A percentile compares a stretch with the other conserved stretches of the same genome.
phyloP scores from a whole-genome alignment of 2,113 vertebrate genomes.

The Elanus axillaris region DNA sequence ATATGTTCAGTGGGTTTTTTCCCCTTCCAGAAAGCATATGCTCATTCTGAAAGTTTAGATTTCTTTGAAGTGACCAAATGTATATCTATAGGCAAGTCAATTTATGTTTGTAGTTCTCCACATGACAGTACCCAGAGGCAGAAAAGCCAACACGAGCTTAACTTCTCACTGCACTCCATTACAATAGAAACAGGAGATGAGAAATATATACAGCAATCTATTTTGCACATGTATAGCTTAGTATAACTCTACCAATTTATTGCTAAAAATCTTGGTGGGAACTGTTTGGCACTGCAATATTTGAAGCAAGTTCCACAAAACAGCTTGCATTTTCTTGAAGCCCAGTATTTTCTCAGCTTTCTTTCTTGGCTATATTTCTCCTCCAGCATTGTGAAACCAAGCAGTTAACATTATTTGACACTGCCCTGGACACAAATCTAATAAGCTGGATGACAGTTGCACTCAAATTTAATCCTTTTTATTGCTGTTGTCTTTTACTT shows the following conservation, averaged over 20 bases:
- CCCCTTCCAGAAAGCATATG: not conserved
- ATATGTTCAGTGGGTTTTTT: accelerated
- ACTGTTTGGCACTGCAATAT: not conserved
- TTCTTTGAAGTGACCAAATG: not conserved
- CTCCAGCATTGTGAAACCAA: not conserved
- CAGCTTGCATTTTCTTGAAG: not conserved
- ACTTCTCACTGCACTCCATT: not conserved
- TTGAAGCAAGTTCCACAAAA: not conserved
- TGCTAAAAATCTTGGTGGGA: not conserved
- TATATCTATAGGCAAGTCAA: not conserved
- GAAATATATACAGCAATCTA: not conserved
- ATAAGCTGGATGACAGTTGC: not conserved
- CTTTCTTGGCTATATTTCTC: not conserved
- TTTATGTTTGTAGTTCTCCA: not conserved
- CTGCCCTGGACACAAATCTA: not conserved
- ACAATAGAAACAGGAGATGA: not conserved
- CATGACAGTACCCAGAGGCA: not conserved
- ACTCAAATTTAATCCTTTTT: not conserved
- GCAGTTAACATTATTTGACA: not conserved
- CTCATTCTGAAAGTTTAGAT: not conserved
- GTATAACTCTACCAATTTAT: not conserved
- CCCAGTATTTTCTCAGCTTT: not conserved
- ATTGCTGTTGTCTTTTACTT: not conserved
- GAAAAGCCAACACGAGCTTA: not conserved
- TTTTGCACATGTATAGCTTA: not conserved